Percentiles rank a stretch among this genome's conserved stretches.
phyloP scores from a whole-genome alignment of 2,113 vertebrate species.

The Prunella himalayana region DNA sequence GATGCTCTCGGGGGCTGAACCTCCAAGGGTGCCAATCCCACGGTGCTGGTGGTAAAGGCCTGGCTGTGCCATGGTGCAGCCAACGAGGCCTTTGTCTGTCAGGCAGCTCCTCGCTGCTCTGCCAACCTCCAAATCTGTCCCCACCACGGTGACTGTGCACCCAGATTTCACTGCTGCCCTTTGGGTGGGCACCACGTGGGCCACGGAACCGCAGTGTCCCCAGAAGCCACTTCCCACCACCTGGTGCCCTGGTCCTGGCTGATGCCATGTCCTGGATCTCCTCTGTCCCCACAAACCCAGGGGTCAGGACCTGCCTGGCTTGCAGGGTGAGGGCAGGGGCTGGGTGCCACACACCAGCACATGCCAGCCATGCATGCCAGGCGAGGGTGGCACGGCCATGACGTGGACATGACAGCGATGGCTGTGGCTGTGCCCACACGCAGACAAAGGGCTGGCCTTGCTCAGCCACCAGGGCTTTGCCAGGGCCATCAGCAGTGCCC shows the following conservation, averaged over 20 bases:
- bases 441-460: slow-evolving; percentile 8
- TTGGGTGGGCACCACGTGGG: fast-evolving
- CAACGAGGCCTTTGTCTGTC: not conserved
- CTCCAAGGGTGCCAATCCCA: fast-evolving
- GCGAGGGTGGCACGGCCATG: fast-evolving
- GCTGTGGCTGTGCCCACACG: not conserved
- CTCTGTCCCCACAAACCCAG: fast-evolving
- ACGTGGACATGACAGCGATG: fast-evolving
- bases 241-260: fast-evolving
- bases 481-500: not conserved
- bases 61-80: fast-evolving
- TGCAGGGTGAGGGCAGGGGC: fast-evolving
- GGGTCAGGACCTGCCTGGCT: fast-evolving
- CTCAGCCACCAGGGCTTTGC: not conserved
- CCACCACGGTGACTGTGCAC: fast-evolving
- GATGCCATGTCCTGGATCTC: fast-evolving
- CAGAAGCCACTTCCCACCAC: not conserved
- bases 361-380: fast-evolving
- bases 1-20: fast-evolving
- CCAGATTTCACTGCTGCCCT: fast-evolving
- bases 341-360: fast-evolving
- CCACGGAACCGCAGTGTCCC: fast-evolving
- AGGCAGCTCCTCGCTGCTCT: fast-evolving
- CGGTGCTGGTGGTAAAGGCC: fast-evolving
- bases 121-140: not conserved